phyloP scores from a whole-genome alignment of 1,140 invertebrate species.

The Tetragonula clypearis region DNA sequence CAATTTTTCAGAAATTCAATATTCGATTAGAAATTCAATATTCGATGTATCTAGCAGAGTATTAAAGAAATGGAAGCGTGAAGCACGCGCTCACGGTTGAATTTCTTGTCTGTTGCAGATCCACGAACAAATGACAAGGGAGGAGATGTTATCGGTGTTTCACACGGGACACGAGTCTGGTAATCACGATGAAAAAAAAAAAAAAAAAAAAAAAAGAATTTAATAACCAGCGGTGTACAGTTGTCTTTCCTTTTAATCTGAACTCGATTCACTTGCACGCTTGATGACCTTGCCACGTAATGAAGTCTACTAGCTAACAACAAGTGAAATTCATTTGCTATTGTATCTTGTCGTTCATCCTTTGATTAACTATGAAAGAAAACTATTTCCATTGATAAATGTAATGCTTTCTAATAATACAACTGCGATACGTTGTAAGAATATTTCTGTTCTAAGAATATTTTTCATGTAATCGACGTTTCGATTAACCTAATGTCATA shows the following conservation, averaged over 20 bases:
- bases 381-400: neutral
- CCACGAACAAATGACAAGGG: slow-evolving; percentile 91
- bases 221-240: slow-evolving; percentile 34
- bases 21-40: no score
- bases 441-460: no score
- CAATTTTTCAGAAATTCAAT: no score
- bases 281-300: neutral
- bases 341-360: slow-evolving; percentile 22
- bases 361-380: neutral
- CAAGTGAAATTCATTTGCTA: neutral
- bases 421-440: neutral
- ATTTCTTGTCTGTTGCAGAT: slow-evolving; percentile 84
- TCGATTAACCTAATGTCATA: neutral
- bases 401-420: neutral
- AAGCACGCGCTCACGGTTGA: neutral
- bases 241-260: no score
- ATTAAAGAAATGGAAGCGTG: no score
- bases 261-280: slow-evolving; percentile 5
- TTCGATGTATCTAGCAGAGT: no score
- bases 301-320: neutral
- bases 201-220: slow-evolving; percentile 36
- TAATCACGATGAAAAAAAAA: slow-evolving; percentile 73
- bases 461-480: neutral
- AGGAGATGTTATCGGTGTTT: slow-evolving; percentile 90
- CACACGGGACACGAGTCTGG: slow-evolving; percentile 89